A percentile compares a stretch with the other conserved stretches of the same genome.
Conservation (phyloP, 1,140 invertebrate species). For the Episyrphus balteatus region DNA sequence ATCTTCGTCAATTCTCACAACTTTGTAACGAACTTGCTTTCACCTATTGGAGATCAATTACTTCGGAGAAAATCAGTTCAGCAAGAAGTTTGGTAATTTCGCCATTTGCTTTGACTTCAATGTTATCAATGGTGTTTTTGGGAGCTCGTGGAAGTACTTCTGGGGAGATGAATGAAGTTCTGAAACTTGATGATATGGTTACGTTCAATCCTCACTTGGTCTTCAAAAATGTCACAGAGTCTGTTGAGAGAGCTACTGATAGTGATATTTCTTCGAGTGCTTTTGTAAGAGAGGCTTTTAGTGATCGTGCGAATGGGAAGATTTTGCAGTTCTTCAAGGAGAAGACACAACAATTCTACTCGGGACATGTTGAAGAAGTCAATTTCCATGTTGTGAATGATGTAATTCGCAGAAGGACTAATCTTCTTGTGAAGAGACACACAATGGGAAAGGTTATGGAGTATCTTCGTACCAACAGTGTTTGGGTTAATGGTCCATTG, state of each 20-base stretch:
- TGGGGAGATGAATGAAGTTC: constrained; percentile 76
- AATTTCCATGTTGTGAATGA: constrained; percentile 70
- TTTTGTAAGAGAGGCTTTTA: constrained; percentile 66
- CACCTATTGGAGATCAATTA: constrained; percentile 61
- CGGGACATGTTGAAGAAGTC: constrained; percentile 70
- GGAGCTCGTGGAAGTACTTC: constrained; percentile 77
- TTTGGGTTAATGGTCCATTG: constrained; percentile 58
- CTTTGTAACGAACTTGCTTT: constrained; percentile 77
- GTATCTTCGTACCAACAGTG: constrained; percentile 58
- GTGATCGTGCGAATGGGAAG: constrained; percentile 62
- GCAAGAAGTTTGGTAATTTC: constrained; percentile 70
- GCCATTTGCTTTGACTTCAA: constrained; percentile 71
- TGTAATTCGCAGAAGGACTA: constrained; percentile 61
- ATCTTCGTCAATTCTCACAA: constrained; percentile 56
- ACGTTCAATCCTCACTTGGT: constrained; percentile 79
- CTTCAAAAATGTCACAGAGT: constrained; percentile 71
- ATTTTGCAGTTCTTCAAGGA: constrained; percentile 76
- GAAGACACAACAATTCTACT: constrained; percentile 71
- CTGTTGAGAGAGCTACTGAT: constrained; percentile 48
- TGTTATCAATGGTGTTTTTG: constrained; percentile 78
- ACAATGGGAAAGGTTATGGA: constrained; percentile 64
- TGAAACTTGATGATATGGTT: constrained; percentile 74
- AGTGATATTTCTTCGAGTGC: constrained; percentile 61
- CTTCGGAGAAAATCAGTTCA: constrained; percentile 54
- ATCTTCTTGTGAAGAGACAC: constrained; percentile 64